Evolutionary conservation across 2,888 invertebrate species (phyloP).

Genomic region (Mactromeris polynyma): DNA sequence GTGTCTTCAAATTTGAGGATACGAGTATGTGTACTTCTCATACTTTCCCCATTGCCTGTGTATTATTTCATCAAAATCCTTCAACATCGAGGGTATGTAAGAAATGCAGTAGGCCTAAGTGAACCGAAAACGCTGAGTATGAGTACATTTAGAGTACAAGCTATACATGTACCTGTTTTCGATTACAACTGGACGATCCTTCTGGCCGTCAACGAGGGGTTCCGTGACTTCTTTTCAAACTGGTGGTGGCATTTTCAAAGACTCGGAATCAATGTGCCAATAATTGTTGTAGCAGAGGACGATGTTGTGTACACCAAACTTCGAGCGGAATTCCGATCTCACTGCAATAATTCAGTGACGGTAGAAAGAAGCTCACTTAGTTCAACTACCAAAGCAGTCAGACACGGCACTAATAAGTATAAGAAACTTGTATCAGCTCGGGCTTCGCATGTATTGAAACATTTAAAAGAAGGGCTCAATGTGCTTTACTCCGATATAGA

Average conservation of each 20-base stretch:
- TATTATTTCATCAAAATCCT: not conserved
- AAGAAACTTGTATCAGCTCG: too few relatives aligned
- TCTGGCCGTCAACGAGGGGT: not conserved
- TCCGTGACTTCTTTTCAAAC: slow-evolving; percentile 2
- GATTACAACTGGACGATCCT: slow-evolving; percentile 11
- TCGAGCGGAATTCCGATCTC: not conserved
- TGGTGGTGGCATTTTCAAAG: not conserved
- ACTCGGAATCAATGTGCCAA: not conserved
- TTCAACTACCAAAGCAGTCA: not conserved
- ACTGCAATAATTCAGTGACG: not conserved
- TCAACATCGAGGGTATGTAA: not conserved
- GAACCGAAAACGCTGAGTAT: not conserved
- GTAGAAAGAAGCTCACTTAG: not conserved
- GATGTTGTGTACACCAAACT: not conserved
- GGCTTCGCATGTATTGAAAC: too few relatives aligned
- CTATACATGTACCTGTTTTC: not conserved
- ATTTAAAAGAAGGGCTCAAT: not conserved
- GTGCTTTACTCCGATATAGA: not conserved
- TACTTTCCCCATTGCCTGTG: not conserved
- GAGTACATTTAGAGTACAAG: not conserved
- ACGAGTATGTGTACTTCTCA: not conserved
- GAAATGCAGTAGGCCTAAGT: not conserved
- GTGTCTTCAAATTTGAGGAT: not conserved
- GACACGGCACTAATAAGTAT: not conserved
- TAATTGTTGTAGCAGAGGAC: not conserved